Evolutionary conservation across 2,113 vertebrate genomes (phyloP).

Genomic region (Clupea harengus): DNA sequence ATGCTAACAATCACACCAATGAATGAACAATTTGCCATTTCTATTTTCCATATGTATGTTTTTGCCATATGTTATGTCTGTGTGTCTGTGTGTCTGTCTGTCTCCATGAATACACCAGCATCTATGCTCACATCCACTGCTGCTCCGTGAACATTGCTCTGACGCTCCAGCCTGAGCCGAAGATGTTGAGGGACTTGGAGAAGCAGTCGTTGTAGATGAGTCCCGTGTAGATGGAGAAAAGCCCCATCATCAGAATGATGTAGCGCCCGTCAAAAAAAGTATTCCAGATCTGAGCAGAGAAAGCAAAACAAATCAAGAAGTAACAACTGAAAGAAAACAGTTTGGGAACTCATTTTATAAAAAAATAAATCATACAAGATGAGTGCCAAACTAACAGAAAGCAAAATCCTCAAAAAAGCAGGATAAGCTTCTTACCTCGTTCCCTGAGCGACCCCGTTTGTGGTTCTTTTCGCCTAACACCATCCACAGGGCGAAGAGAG

Average conservation of each 20-base stretch:
- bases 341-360: background rate
- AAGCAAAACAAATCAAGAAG: conserved; percentile 3
- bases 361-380: background rate
- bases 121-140: conserved; percentile 85
- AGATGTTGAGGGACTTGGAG: conserved; percentile 93
- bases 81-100: background rate
- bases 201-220: conserved; percentile 99
- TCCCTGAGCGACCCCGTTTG: conserved; percentile 76
- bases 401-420: conserved; percentile 14
- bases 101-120: background rate
- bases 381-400: background rate
- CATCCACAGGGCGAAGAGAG: conserved; percentile 91
- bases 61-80: background rate
- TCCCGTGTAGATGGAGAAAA: conserved; percentile 96
- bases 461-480: conserved; percentile 83
- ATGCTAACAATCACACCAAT: background rate
- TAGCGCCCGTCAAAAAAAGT: conserved; percentile 91
- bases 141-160: conserved; percentile 87
- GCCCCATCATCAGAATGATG: conserved; percentile 91
- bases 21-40: background rate
- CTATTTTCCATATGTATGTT: background rate
- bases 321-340: background rate
- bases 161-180: conserved; percentile 92
- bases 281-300: conserved; percentile 83
- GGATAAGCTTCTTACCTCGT: conserved; percentile 77